A percentile compares a stretch with the other conserved stretches of the same genome.
phyloP scores from a whole-genome alignment of 1,140 invertebrate species.

The Triops longicaudatus region DNA sequence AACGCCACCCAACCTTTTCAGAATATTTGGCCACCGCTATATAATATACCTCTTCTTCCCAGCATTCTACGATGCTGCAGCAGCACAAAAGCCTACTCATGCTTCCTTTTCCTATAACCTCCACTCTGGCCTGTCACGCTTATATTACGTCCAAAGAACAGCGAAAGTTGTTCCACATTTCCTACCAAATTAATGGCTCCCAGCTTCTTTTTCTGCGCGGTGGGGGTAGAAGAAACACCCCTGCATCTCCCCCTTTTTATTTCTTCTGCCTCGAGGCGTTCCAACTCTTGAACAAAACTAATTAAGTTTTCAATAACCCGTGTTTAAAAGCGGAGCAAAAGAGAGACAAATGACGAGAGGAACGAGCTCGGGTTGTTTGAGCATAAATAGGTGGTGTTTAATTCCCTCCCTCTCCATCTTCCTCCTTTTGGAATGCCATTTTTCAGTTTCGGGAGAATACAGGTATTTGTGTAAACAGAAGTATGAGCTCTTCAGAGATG shows the following conservation, averaged over 20 bases:
- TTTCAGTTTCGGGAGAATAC: too few species aligned
- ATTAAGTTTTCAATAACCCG: neutral
- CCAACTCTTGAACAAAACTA: neutral
- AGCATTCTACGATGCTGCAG: neutral
- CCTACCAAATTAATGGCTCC: neutral
- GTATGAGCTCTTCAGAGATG: too few species aligned
- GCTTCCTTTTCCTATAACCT: neutral
- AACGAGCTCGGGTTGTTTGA: neutral
- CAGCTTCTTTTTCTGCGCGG: too few species aligned
- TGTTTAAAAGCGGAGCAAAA: neutral
- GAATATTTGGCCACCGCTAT: neutral
- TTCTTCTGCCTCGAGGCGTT: neutral
- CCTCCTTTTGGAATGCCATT: neutral
- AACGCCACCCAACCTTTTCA: neutral
- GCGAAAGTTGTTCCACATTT: neutral
- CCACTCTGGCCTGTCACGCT: neutral
- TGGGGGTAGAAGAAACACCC: neutral
- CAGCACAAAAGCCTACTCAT: neutral
- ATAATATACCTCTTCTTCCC: neutral
- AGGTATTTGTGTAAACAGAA: too few species aligned
- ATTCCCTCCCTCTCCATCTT: neutral
- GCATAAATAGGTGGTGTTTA: neutral
- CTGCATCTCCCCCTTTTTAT: neutral
- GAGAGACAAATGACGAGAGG: neutral
- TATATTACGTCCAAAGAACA: slow-evolving; percentile 2